phyloP scores from a whole-genome alignment of 2,888 invertebrate species.

The Eristalis arbustorum region DNA sequence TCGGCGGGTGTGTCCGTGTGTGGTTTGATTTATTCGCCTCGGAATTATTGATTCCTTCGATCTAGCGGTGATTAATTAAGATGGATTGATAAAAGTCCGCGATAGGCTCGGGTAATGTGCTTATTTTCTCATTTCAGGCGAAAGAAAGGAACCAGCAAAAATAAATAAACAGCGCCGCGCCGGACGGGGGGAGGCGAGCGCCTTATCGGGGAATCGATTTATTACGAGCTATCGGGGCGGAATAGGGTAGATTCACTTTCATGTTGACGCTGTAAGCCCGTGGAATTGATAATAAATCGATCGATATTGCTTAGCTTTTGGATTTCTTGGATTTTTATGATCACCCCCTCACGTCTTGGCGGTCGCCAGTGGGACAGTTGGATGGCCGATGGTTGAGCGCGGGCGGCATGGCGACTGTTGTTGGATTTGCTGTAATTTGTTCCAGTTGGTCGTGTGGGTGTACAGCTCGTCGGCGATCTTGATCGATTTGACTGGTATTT shows the following conservation, averaged over 20 bases:
- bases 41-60: conserved; percentile 67
- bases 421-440: not conserved
- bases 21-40: conserved; percentile 39
- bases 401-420: not conserved
- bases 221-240: conserved; percentile 39
- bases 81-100: conserved; percentile 77
- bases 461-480: not conserved
- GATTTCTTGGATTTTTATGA: not conserved
- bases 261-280: conserved; percentile 41
- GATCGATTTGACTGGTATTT: too few relatives aligned
- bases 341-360: not conserved
- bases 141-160: not conserved
- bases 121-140: conserved; percentile 38
- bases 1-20: not conserved
- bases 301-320: conserved; percentile 36
- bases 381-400: not conserved
- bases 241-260: conserved; percentile 58
- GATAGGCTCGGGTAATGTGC: conserved; percentile 57
- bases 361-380: not conserved
- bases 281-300: conserved; percentile 57
- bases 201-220: conserved; percentile 61
- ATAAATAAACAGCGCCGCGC: conserved; percentile 4
- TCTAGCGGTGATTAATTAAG: conserved; percentile 78
- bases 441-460: not conserved
- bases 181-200: not conserved